Evolutionary conservation across 2,888 invertebrate genomes (phyloP).

Genomic region (Phania funesta): DNA sequence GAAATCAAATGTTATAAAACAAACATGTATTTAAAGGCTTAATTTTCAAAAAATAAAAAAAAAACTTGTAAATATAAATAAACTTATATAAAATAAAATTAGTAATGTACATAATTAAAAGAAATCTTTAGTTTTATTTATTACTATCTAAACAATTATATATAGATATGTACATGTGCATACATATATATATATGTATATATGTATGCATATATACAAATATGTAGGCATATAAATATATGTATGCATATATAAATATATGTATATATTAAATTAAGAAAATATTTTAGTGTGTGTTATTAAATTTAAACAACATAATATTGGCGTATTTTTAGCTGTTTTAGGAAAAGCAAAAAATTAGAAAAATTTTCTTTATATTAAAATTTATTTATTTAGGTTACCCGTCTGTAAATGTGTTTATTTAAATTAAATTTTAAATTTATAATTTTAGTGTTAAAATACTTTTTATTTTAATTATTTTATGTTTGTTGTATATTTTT

Average conservation of each 20-base stretch:
- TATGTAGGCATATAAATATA: too few relatives aligned
- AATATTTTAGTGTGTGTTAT: conserved; percentile 23
- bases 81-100: conserved; percentile 45
- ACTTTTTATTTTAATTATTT: too few relatives aligned
- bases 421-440: conserved; percentile 39
- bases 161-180: conserved; percentile 24
- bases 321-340: conserved; percentile 45
- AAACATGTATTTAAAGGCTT: conserved; percentile 36
- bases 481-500: too few relatives aligned
- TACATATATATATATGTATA: conserved; percentile 35
- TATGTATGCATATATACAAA: too few relatives aligned
- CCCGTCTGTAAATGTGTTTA: conserved; percentile 40
- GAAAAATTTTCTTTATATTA: conserved; percentile 53
- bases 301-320: conserved; percentile 7
- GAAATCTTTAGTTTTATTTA: conserved; percentile 38
- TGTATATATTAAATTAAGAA: conserved; percentile 12
- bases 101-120: conserved; percentile 58
- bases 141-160: conserved; percentile 13
- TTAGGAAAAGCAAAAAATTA: conserved; percentile 27
- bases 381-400: conserved; percentile 23
- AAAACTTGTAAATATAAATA: too few relatives aligned
- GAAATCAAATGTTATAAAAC: conserved; percentile 42
- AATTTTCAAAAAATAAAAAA: conserved; percentile 32
- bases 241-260: conserved; percentile 37
- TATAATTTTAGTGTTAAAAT: too few relatives aligned